A percentile compares a stretch with the other conserved stretches of the same genome.
Evolutionary conservation across 2,113 vertebrate genomes (phyloP).

Genomic region (Brachirus orientalis): DNA sequence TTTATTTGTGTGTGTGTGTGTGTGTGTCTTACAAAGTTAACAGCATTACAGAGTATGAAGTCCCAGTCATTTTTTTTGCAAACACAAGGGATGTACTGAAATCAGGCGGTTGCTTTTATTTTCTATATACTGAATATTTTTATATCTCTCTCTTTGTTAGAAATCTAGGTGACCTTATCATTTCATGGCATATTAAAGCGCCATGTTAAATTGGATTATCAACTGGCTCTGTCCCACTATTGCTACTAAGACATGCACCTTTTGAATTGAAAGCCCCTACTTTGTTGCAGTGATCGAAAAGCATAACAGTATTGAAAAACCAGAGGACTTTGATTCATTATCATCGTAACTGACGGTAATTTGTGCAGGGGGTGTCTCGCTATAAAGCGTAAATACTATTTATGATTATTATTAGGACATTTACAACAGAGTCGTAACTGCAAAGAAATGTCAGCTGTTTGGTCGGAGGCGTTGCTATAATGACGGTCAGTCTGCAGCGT

Average conservation of each 20-base stretch:
- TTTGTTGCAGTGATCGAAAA: slow-evolving; percentile 37
- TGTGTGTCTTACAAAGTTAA: slow-evolving; percentile 27
- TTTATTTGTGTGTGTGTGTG: too few species aligned
- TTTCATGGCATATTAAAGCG: slow-evolving; percentile 48
- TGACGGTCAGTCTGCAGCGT: neutral
- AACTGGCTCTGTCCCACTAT: slow-evolving; percentile 37
- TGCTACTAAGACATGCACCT: slow-evolving; percentile 40
- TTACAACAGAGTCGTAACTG: neutral
- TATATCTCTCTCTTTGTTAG: slow-evolving; percentile 17
- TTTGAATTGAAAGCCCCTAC: slow-evolving; percentile 7
- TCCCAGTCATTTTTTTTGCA: neutral
- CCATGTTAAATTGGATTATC: slow-evolving; percentile 67
- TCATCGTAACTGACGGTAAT: slow-evolving; percentile 37
- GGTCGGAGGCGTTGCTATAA: neutral
- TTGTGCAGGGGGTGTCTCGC: slow-evolving; percentile 16
- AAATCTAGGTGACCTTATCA: slow-evolving; percentile 55
- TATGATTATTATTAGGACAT: neutral
- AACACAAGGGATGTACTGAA: neutral
- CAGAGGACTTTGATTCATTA: slow-evolving; percentile 25
- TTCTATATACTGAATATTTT: neutral
- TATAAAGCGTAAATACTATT: too few species aligned
- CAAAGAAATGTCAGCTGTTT: neutral
- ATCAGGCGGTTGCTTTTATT: slow-evolving; percentile 18
- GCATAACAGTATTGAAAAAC: slow-evolving; percentile 18
- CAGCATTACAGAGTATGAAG: slow-evolving; percentile 26